A percentile compares a stretch with the other conserved stretches of the same genome.
These are phyloP conservation scores for Acipenser transmontanus DNA, from an alignment of 2,797 vertebrate species.

Conservation along the genomic window DNA sequence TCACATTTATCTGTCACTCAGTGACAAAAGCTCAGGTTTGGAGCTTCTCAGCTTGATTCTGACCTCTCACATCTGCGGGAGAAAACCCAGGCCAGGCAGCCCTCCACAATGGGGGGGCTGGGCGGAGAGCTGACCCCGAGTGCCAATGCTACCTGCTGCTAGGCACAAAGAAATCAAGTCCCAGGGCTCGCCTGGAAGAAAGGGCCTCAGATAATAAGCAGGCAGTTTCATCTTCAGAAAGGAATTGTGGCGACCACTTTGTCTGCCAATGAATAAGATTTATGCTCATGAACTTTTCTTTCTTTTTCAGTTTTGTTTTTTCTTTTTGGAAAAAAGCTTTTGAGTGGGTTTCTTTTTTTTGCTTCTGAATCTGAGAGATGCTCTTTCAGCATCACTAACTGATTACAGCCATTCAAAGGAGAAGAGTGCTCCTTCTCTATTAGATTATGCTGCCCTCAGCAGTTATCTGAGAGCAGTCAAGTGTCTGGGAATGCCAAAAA, in stretches of 20 bases:
- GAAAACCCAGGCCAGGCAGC: conserved; percentile 16
- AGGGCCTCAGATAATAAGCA: conserved; percentile 56
- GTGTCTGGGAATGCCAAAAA: conserved; percentile 9
- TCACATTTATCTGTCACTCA: conserved; percentile 28
- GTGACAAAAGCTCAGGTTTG: conserved; percentile 49
- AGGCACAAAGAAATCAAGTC: conserved; percentile 59
- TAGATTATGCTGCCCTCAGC: conserved; percentile 54
- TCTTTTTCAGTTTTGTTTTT: conserved; percentile 39
- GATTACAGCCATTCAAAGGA: conserved; percentile 52
- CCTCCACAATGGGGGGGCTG: conserved; percentile 33
- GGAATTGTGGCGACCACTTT: conserved; percentile 53
- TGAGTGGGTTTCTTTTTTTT: conserved; percentile 42
- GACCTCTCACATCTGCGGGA: conserved; percentile 36
- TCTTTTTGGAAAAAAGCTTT: conserved; percentile 28
- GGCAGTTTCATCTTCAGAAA: conserved; percentile 49
- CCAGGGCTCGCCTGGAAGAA: conserved; percentile 50
- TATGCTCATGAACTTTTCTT: conserved; percentile 60
- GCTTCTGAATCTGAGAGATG: conserved; percentile 60
- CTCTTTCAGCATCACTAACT: conserved; percentile 68
- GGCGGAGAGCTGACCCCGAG: conserved; percentile 60
- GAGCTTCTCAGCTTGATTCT: conserved; percentile 29
- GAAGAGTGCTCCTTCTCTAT: conserved; percentile 55
- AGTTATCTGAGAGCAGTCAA: conserved; percentile 32
- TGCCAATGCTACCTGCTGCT: conserved; percentile 72
- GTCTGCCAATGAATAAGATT: conserved; percentile 65